Evolutionary conservation across 1,140 invertebrate species (phyloP).

Genomic region (Rhagoletis zephyria): DNA sequence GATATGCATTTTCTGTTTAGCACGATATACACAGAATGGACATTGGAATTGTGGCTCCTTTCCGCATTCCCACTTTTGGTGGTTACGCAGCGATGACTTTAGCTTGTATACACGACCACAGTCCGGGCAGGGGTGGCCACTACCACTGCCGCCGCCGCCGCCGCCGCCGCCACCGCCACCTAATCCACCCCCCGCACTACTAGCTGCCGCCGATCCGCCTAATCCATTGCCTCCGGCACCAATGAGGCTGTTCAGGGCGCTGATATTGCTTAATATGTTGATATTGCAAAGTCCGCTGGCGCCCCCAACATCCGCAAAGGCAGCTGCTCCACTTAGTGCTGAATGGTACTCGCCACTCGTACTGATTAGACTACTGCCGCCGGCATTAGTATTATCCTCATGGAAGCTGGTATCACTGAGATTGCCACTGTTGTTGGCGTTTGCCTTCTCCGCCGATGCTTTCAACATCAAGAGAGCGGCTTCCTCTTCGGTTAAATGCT

Average conservation of each 20-base stretch:
- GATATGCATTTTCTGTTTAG: slow-evolving; percentile 90
- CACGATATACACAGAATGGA: slow-evolving; percentile 85
- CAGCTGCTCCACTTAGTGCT: slow-evolving; percentile 64
- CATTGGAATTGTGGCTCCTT: slow-evolving; percentile 88
- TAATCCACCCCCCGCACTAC: slow-evolving; percentile 20
- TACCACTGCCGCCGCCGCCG: slow-evolving; percentile 66
- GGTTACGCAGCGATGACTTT: slow-evolving; percentile 87
- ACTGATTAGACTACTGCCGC: slow-evolving; percentile 59
- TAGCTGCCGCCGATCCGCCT: slow-evolving; percentile 46
- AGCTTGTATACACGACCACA: slow-evolving; percentile 88
- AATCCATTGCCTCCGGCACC: slow-evolving; percentile 59
- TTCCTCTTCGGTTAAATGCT: slow-evolving; percentile 68
- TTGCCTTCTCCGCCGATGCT: slow-evolving; percentile 58
- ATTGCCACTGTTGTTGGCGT: slow-evolving; percentile 61
- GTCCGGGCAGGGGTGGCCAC: slow-evolving; percentile 82
- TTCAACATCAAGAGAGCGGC: slow-evolving; percentile 69
- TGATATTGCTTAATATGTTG: slow-evolving; percentile 70
- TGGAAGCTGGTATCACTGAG: slow-evolving; percentile 64
- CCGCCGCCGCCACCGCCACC: slow-evolving; percentile 55
- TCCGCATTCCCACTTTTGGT: slow-evolving; percentile 90
- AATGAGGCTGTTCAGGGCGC: slow-evolving; percentile 71
- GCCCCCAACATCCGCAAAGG: slow-evolving; percentile 70
- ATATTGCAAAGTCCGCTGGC: slow-evolving; percentile 70
- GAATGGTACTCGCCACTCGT: slow-evolving; percentile 66
- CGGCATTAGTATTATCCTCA: slow-evolving; percentile 58